Conservation (phyloP, 2,113 vertebrate species). For the Grammomys dolichurus region DNA sequence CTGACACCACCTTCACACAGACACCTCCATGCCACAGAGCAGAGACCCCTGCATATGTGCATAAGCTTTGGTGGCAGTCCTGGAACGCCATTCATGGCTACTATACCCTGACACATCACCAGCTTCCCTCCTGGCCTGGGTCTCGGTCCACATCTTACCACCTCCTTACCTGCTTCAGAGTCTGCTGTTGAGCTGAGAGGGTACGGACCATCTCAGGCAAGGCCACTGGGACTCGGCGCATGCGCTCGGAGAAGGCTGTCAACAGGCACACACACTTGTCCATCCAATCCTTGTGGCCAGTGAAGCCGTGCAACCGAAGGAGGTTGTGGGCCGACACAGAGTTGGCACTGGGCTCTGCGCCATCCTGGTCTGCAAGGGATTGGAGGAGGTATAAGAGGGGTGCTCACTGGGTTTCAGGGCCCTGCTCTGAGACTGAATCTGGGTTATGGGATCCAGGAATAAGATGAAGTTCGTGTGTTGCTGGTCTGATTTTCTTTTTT, state of each 20-base stretch:
- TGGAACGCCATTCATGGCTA: not conserved
- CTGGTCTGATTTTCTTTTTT: not conserved
- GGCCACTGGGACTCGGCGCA: slow-evolving; percentile 90
- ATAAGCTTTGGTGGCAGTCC: not conserved
- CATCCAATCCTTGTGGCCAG: slow-evolving; percentile 90
- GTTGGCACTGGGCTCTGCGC: slow-evolving; percentile 95
- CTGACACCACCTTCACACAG: not conserved
- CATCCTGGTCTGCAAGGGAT: slow-evolving; percentile 92
- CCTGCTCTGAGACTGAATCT: not conserved
- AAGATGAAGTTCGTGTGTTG: no score
- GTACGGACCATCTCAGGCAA: slow-evolving; percentile 94
- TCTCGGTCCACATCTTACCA: not conserved
- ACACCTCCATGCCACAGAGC: not conserved
- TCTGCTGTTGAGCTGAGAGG: slow-evolving; percentile 90
- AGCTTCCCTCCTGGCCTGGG: not conserved
- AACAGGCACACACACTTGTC: slow-evolving; percentile 90
- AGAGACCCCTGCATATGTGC: not conserved
- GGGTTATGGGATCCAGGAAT: not conserved
- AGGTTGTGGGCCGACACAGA: slow-evolving; percentile 93
- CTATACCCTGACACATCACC: not conserved
- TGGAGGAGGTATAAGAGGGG: accelerated
- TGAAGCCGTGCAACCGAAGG: slow-evolving; percentile 92
- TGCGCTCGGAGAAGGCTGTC: slow-evolving; percentile 92
- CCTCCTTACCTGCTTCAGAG: slow-evolving; percentile 92
- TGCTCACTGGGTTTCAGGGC: not conserved